Evolutionary conservation across 2,797 vertebrate species (phyloP).

Genomic region (Harpagifer antarcticus): DNA sequence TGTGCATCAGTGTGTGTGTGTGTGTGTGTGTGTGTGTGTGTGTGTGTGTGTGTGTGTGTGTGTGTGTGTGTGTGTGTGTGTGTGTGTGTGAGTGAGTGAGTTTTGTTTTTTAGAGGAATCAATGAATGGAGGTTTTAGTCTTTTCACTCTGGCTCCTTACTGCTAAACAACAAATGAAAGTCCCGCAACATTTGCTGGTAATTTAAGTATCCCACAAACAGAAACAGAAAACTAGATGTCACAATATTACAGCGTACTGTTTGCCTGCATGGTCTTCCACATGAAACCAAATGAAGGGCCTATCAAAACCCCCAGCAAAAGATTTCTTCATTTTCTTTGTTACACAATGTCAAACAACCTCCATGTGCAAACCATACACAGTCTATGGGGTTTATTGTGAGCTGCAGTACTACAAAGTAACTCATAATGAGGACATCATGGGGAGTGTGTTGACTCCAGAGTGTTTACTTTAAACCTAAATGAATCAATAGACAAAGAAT

Average conservation of each 20-base stretch:
- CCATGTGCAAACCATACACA: slow-evolving; percentile 42
- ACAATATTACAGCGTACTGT: neutral
- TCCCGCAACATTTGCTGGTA: no score
- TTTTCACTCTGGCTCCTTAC: neutral
- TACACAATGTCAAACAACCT: slow-evolving; percentile 24
- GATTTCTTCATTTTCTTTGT: no score
- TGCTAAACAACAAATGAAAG: neutral
- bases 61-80: no score
- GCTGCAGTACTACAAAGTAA: slow-evolving; percentile 7
- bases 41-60: no score
- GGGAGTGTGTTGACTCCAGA: slow-evolving; percentile 22
- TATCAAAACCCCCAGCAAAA: no score
- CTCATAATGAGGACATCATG: slow-evolving; percentile 22
- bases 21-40: no score
- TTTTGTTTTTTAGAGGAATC: no score
- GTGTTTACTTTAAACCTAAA: slow-evolving; percentile 29
- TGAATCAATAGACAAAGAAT: slow-evolving; percentile 40
- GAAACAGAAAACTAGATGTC: neutral
- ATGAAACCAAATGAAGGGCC: no score
- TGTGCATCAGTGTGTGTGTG: no score
- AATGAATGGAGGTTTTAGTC: no score
- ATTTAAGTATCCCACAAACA: neutral
- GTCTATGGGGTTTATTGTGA: neutral
- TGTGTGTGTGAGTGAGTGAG: no score
- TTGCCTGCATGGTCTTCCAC: neutral